These are phyloP conservation scores for Morus bassanus DNA, from an alignment of 2,797 vertebrate genomes.

Conservation along the genomic window DNA sequence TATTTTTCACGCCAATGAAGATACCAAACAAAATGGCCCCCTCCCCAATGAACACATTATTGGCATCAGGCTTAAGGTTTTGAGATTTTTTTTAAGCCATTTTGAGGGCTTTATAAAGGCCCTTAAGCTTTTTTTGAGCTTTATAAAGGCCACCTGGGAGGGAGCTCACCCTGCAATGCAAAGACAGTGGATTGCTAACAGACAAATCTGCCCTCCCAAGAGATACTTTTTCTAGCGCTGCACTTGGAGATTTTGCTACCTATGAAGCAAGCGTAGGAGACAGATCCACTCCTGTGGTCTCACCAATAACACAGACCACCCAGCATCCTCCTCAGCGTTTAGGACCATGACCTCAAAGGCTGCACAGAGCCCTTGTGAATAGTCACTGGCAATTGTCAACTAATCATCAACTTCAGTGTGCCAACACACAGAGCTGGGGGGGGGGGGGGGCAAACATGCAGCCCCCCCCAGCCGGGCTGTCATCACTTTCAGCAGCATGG, in stretches of 20 bases:
- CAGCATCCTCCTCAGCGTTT: background rate
- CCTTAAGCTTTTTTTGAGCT: background rate
- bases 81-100: background rate
- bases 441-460: background rate
- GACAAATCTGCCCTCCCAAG: background rate
- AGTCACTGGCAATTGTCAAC: background rate
- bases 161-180: background rate
- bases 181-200: background rate
- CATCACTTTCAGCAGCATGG: background rate
- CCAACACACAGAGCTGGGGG: background rate
- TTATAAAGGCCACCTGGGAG: background rate
- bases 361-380: background rate
- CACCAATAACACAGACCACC: background rate
- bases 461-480: background rate
- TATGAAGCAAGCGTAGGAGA: background rate
- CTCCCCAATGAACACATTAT: background rate
- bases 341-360: background rate
- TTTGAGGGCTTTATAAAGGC: background rate
- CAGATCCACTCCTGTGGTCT: background rate
- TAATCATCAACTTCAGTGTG: background rate
- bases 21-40: background rate
- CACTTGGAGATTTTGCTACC: background rate
- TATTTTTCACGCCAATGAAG: background rate
- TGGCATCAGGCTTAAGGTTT: background rate
- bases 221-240: background rate